A percentile compares a stretch with the other conserved stretches of the same genome.
phyloP scores from a whole-genome alignment of 2,113 vertebrate species.

The Pituophis catenifer region DNA sequence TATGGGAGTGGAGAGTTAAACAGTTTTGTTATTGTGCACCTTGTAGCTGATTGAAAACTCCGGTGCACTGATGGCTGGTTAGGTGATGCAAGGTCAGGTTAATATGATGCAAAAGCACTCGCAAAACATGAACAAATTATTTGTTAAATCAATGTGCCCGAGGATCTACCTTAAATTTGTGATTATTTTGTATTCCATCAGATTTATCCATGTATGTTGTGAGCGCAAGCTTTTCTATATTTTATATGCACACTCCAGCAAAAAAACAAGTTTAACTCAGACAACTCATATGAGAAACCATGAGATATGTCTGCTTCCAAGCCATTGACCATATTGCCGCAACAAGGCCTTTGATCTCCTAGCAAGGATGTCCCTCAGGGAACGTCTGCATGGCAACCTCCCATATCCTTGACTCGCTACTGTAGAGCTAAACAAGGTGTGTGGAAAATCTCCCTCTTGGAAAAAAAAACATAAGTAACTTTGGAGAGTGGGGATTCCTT shows the following conservation, averaged over 20 bases:
- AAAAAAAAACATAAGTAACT: background rate
- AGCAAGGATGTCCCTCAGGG: conserved; percentile 53
- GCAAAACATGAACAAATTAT: conserved; percentile 55
- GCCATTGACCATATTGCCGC: conserved; percentile 55
- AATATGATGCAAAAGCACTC: conserved; percentile 55
- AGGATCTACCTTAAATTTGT: conserved; percentile 61
- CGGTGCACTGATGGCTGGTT: conserved; percentile 60
- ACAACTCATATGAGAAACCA: conserved; percentile 54
- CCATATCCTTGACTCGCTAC: conserved; percentile 2
- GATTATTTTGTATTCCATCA: conserved; percentile 30
- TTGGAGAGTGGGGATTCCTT: conserved; percentile 13
- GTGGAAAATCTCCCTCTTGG: background rate
- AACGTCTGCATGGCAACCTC: conserved; percentile 21
- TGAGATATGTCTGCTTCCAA: conserved; percentile 51
- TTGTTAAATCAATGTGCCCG: conserved; percentile 35
- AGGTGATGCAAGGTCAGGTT: conserved; percentile 53
- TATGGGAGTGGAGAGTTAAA: conserved; percentile 59
- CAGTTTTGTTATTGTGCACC: conserved; percentile 71
- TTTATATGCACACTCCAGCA: conserved; percentile 57
- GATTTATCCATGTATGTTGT: conserved; percentile 45
- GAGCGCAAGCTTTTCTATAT: conserved; percentile 51
- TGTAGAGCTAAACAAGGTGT: background rate
- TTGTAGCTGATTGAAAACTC: conserved; percentile 52
- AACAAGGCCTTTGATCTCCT: conserved; percentile 53
- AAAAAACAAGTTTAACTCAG: conserved; percentile 51